Base-by-base conservation (phyloP, 2,888 invertebrate species). In the Apocheima hispidaria region DNA sequence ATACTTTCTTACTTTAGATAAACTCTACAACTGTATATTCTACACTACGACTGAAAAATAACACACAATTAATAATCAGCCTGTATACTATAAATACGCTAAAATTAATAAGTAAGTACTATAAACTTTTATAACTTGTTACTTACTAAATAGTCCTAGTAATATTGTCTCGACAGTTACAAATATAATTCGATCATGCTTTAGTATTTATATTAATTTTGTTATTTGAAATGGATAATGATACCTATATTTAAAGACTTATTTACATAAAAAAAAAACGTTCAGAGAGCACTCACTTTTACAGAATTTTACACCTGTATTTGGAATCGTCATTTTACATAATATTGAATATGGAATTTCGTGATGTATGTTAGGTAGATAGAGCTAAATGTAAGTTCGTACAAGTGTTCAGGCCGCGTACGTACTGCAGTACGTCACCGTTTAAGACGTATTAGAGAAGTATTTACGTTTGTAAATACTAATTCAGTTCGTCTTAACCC, bases 1-100 rank as follows among this genome's bases (percentile, higher is more conserved):
- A 48, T 48, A 38, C 26, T 62, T 30, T 38, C 49, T 60, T 63
- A 66, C 65, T 51, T 54, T 51, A 59, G 48, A 60, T 30, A 55
- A 52, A 60, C 51, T 50, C 52, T 53, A 63, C 53, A 59, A 53
- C 57, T 55, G n/a, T 58, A 48, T 49, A 50, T 59, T 66, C 68
- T 66, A 59, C 49, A 61, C 21, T 60, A 55, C 28, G 33, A 65
- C 65, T 69, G 65, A 57, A 70, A 64, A 62, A 54, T 46, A 61
- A 62, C 52, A 64, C 52, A 60, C 20, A 41, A 57, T 26, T 49
- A 46, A 44, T 43, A 40, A 43, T 21, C n/a, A 44, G 48, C 46
- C 53, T 56, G 52, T 20, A 49, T 55, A 60, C 58, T 53, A 57
- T 23, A 43, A 49, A 44, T 38, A 36, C 16, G 21, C 36, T 30